Percentiles rank a stretch among this genome's conserved stretches.
Evolutionary conservation across 2,113 vertebrate species (phyloP).

Genomic region (Bos javanicus): DNA sequence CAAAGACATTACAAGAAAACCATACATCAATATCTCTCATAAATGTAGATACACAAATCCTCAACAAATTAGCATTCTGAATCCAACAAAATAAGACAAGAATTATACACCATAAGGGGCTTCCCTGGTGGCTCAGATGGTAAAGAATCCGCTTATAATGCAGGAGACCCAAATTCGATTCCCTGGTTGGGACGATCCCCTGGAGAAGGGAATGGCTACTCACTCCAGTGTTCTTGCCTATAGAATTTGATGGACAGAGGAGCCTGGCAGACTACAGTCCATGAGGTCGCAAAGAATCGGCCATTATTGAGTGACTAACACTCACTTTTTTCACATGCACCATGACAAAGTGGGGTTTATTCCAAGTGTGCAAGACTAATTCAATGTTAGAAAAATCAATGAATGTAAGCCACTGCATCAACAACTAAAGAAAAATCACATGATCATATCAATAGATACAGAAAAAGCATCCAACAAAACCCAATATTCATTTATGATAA

Average conservation of each 20-base stretch:
- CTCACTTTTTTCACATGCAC: background rate
- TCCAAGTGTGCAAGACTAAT: background rate
- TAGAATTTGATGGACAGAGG: background rate
- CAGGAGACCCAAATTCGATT: background rate
- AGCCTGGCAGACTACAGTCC: background rate
- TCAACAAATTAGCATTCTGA: background rate
- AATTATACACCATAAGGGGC: background rate
- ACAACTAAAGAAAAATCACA: background rate
- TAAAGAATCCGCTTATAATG: background rate
- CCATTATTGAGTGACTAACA: background rate
- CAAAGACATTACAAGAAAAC: background rate
- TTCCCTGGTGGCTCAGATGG: background rate
- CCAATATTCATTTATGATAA: background rate
- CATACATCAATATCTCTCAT: background rate
- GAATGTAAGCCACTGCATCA: background rate
- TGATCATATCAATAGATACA: background rate
- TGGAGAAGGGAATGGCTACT: background rate
- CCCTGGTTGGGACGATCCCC: background rate
- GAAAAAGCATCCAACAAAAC: background rate
- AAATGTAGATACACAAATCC: background rate
- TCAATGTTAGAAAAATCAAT: background rate
- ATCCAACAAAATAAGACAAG: background rate
- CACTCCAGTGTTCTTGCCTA: background rate
- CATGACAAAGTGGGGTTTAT: background rate
- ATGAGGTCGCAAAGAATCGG: background rate